These are phyloP conservation scores for Drosophila mayaguana DNA, from an alignment of 2,888 invertebrate genomes.

Conservation along the genomic window DNA sequence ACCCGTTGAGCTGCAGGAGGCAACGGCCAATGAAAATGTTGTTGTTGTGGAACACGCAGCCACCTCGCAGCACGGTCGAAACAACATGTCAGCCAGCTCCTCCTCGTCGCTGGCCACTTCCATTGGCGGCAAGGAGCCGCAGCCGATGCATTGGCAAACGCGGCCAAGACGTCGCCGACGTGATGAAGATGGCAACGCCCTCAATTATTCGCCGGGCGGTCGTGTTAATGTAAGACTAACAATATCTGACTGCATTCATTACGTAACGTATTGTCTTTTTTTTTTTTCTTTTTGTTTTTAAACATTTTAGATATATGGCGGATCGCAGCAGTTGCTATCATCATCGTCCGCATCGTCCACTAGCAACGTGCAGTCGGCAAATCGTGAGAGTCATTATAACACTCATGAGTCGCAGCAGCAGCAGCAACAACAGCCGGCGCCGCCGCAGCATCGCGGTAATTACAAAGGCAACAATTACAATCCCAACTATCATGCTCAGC, in stretches of 20 bases:
- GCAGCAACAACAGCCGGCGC: slow-evolving; percentile 25
- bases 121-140: slow-evolving; percentile 62
- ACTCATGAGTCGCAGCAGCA: slow-evolving; percentile 68
- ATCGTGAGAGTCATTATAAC: slow-evolving; percentile 71
- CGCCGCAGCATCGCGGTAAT: slow-evolving; percentile 77
- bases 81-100: slow-evolving; percentile 75
- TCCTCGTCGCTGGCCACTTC: slow-evolving; percentile 80
- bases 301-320: slow-evolving; percentile 65
- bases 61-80: slow-evolving; percentile 64
- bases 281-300: neutral
- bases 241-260: neutral
- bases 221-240: slow-evolving; percentile 70
- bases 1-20: slow-evolving; percentile 58
- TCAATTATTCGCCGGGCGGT: slow-evolving; percentile 81
- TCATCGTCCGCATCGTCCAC: slow-evolving; percentile 58
- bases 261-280: neutral
- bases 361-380: slow-evolving; percentile 67
- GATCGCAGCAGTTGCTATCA: slow-evolving; percentile 66
- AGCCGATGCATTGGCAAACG: slow-evolving; percentile 79
- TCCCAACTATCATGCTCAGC: slow-evolving; percentile 81
- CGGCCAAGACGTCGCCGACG: slow-evolving; percentile 82
- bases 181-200: slow-evolving; percentile 78
- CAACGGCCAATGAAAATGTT: slow-evolving; percentile 24
- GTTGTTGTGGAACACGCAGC: slow-evolving; percentile 57
- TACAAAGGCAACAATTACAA: slow-evolving; percentile 83